Base-by-base conservation (phyloP, 2,113 vertebrate species). In the Perca flavescens region DNA sequence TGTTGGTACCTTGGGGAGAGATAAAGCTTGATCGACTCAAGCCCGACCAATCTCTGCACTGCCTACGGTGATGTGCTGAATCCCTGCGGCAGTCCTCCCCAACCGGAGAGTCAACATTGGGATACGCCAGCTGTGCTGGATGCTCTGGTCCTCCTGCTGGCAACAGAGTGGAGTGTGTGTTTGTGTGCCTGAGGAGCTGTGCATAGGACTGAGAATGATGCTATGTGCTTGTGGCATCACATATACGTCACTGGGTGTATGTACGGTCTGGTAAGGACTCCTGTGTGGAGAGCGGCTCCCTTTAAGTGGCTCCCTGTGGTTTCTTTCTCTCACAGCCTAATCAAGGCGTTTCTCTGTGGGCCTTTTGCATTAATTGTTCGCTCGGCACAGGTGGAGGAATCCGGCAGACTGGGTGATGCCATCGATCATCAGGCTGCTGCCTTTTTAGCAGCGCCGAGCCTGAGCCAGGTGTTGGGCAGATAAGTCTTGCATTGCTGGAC, bases 371-470 rank as follows among this genome's bases (percentile, higher is more conserved):
- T 95, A 96, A 96, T 95, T 94, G 93, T 95, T 89, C 94, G 86
- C 95, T 93, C 92, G 93, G 94, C 92, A 93, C 95, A 95, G 93
- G 94, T 96, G 94, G 91, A 95, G 93, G 95, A 94, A 95, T 95
- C 93, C 93, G 82, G 89, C 93, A 83, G 93, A 91, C 94, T 88
- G 91, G 92, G 93, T 89, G 91, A 94, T 95, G 94, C 88, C 93
- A 94, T 95, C 94, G 94, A 95, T 96, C 93, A 95, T 95, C 93
- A 88, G 82, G 86, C 91, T 90, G 93, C 93, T 94, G 93, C 94
- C 93, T 93, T 93, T 94, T 95, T 86, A 93, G 92, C 91, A 58
- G 88, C 83, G 54, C 70, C 40, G 1, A 2, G 80, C 31, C 65
- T 47, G 68, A 67, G 82, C 80, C 64, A 74, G 71, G 68, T 83